A percentile compares a stretch with the other conserved stretches of the same genome.
These are phyloP conservation scores for Stegastes partitus DNA, from an alignment of 2,113 vertebrate genomes.

Conservation along the genomic window DNA sequence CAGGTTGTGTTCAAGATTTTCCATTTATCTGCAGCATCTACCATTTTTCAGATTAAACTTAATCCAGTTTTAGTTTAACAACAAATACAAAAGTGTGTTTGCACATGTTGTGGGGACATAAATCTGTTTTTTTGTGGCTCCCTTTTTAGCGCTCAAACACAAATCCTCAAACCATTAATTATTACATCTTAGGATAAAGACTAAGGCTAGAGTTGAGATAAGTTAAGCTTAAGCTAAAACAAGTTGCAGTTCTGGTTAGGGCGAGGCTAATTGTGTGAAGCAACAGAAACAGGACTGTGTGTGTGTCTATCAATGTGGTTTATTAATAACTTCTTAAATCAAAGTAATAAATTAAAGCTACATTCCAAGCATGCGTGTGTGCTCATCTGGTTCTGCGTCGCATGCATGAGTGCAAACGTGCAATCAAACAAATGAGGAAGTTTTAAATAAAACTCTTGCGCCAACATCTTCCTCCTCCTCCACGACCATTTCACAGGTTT, in stretches of 20 bases:
- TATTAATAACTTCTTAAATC: not conserved
- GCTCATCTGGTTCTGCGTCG: not conserved
- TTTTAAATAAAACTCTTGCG: conserved; percentile 22
- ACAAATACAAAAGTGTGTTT: too few relatives aligned
- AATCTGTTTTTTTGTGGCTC: too few relatives aligned
- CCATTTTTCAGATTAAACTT: not conserved
- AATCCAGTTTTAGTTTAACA: not conserved
- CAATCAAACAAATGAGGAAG: conserved; percentile 39
- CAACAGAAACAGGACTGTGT: not conserved
- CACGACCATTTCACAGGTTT: not conserved
- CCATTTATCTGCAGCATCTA: not conserved
- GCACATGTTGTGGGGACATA: too few relatives aligned
- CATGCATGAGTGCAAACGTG: not conserved
- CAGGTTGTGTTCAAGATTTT: not conserved
- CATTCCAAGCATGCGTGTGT: too few relatives aligned
- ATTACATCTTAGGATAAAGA: too few relatives aligned
- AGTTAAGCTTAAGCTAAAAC: not conserved
- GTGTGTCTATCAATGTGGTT: not conserved
- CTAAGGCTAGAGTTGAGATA: not conserved
- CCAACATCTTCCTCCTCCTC: not conserved
- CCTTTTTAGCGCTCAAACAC: too few relatives aligned
- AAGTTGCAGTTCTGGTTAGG: not conserved
- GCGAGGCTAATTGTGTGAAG: not conserved
- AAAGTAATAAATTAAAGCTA: not conserved
- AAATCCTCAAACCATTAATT: too few relatives aligned